These are phyloP conservation scores for Conus canariensis DNA, from an alignment of 2,888 invertebrate genomes.

Conservation along the genomic window DNA sequence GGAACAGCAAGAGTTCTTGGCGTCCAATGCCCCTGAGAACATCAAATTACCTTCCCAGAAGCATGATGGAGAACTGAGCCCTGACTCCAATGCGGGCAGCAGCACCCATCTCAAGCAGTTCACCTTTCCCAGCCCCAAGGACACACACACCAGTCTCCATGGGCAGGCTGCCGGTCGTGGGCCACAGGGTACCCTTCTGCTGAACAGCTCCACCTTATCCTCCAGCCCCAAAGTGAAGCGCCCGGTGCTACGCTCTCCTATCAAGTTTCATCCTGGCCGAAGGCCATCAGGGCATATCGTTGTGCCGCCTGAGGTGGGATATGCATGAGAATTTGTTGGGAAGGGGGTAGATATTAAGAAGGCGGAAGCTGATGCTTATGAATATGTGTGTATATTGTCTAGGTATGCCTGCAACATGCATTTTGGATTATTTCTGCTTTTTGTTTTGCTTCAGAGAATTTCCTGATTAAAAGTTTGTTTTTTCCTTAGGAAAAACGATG, in stretches of 20 bases:
- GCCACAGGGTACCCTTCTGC: conserved; percentile 46
- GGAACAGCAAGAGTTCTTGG: conserved; percentile 55
- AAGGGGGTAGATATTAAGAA: not conserved
- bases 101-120: not conserved
- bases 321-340: not conserved
- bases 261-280: conserved; percentile 49
- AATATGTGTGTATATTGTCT: not conserved
- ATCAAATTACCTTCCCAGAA: conserved; percentile 47
- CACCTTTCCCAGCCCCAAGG: conserved; percentile 38
- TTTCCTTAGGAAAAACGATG: too few species aligned
- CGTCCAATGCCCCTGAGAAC: conserved; percentile 52
- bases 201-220: conserved; percentile 52
- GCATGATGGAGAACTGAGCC: conserved; percentile 45
- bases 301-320: conserved; percentile 48
- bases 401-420: too few species aligned
- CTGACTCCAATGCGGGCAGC: conserved; percentile 29
- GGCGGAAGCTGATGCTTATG: not conserved
- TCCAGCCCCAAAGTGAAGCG: conserved; percentile 57
- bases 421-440: not conserved
- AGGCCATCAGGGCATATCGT: conserved; percentile 32
- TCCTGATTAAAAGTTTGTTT: too few species aligned
- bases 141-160: not conserved
- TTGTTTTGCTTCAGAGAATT: too few species aligned
- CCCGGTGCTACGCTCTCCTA: conserved; percentile 63
- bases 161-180: not conserved